Conservation (phyloP, 2,797 vertebrate genomes). For the Coregonus suidteri region DNA sequence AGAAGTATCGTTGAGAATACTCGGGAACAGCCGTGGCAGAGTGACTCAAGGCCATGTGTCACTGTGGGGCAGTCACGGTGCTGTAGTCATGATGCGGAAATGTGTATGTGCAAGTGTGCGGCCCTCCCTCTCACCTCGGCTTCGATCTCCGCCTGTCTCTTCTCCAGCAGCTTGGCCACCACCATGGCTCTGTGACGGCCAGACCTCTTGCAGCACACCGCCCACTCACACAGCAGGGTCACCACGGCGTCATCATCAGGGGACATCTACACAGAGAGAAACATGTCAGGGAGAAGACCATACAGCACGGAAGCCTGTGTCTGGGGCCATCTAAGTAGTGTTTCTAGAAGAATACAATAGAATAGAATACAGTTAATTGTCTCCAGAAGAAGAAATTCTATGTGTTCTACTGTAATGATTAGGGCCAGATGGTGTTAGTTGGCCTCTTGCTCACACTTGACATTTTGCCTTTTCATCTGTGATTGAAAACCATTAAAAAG, state of each 20-base stretch:
- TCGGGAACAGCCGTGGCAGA: not conserved
- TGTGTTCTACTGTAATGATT: not conserved
- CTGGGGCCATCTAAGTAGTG: not conserved
- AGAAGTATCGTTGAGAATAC: too few relatives aligned
- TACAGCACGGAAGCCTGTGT: not conserved
- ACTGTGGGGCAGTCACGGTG: too few relatives aligned
- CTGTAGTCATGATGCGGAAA: too few relatives aligned
- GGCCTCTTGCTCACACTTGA: not conserved
- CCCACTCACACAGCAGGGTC: slow-evolving; percentile 97
- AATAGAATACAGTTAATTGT: not conserved
- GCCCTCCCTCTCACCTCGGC: slow-evolving; percentile 82
- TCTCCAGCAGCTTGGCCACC: slow-evolving; percentile 96
- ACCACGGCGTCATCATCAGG: slow-evolving; percentile 97
- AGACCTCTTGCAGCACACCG: slow-evolving; percentile 96
- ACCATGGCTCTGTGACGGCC: slow-evolving; percentile 97
- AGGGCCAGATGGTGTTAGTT: not conserved
- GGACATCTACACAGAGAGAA: slow-evolving; percentile 83
- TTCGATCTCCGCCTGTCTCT: slow-evolving; percentile 97
- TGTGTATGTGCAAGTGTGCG: not conserved
- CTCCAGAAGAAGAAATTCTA: not conserved
- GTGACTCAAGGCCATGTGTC: not conserved
- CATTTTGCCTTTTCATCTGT: not conserved
- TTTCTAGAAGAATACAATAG: not conserved
- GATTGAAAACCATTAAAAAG: not conserved
- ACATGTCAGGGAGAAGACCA: not conserved